Evolutionary conservation across 1,140 invertebrate genomes (phyloP), one percentile per base, ranked within the genome.

Genomic region (Anoplolepis gracilipes): DNA sequence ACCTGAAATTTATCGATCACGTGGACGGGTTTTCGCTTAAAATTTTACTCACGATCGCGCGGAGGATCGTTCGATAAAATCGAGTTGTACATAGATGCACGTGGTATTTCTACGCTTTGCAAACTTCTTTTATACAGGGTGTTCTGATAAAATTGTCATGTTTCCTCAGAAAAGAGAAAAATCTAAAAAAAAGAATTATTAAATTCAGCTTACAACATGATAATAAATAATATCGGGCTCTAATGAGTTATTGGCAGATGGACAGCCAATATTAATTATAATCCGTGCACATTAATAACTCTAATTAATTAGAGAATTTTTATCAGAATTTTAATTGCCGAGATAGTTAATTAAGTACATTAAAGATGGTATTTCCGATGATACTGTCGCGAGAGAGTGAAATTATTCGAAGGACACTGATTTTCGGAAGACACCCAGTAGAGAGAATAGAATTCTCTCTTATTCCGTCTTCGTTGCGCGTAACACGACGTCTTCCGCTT

Each of bases 401-500:
- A 78, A 65, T 33, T 39, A 42, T 49, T 10, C 6, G 7, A 78
- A 64, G 8, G 39, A n/a, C 33, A 13, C 19, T 16, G 11, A 81
- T 72, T 72, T n/a, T 72, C 7, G 65, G 19, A 11, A 13, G 13
- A 70, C 78, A 81, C 65, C 78, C 53, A 36, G 42, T 73, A 72
- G 42, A 19, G 11, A 25, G 53, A 46, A 33, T 19, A 13, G 64
- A n/a, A 61, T 46, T 85, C 46, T 49, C 46, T 16, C 79, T 81
- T 70, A 77, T 69, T 61, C 53, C 64, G 53, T 39, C 61, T 53
- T 46, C 62, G 85, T 86, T 46, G 78, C 65, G 57, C 78, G 62
- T 88, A 88, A 85, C 86, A 79, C 85, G 86, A 88, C 65, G 22
- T 79, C 73, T 76, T 88, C 73, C 73, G 59, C 87, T 88, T 88